Conservation (phyloP, 2,113 vertebrate genomes). For the Prolemur simus region DNA sequence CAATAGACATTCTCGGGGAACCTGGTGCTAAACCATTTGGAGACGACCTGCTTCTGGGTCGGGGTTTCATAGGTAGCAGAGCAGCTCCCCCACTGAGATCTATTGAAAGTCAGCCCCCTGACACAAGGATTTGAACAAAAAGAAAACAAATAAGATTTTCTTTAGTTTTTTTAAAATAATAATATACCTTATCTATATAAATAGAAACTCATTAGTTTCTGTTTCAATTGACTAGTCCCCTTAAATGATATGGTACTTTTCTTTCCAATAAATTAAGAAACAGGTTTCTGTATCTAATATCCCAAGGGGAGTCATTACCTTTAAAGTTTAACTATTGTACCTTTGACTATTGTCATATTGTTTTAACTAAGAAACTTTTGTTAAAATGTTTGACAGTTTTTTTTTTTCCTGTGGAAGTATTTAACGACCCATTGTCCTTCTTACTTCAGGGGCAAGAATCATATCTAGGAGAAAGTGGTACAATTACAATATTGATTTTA, state of each 20-base stretch:
- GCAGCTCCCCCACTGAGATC: no score
- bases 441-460: neutral
- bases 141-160: no score
- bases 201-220: neutral
- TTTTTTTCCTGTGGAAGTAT: neutral
- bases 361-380: neutral
- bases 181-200: neutral
- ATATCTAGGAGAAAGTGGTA: neutral
- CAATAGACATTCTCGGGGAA: no score
- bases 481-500: neutral
- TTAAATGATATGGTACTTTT: neutral
- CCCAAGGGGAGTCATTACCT: neutral
- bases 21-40: no score
- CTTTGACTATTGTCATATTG: neutral
- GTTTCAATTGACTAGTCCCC: neutral
- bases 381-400: neutral
- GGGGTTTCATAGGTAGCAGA: no score
- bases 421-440: neutral
- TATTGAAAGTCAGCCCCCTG: no score
- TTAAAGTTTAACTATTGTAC: neutral
- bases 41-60: no score
- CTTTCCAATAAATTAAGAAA: neutral
- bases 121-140: no score
- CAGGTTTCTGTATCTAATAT: neutral
- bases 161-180: no score